Evolutionary conservation across 2,797 vertebrate species (phyloP), one percentile per base, ranked within the genome.

Genomic region (Octomys mimax): DNA sequence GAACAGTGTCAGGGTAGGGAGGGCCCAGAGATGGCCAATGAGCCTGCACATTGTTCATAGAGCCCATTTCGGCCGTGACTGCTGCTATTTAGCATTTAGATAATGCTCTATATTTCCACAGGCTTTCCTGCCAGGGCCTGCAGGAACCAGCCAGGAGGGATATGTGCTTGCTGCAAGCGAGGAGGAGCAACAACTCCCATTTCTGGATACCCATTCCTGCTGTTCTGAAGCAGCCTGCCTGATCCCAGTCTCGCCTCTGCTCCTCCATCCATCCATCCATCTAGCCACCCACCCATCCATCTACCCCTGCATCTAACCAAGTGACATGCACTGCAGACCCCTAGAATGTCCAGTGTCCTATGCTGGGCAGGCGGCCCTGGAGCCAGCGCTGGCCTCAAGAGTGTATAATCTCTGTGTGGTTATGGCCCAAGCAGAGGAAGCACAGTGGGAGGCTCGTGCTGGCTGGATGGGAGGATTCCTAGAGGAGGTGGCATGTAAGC

Each of bases 1-100:
- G 85, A 82, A 19, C 54, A 0, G 59, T 46, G 0, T 3, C 12
- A 0, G 64, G 16, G 46, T 3, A 0, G 61, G 21, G 75, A 49
- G 57, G 70, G 9, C 5, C 1, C 77, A 57, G 70, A 36, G 87
- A 13, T 0, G 66, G 89, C 79, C 95, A 33, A 6, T 31, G n/a
- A 93, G 92, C 89, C 78, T 1, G 12, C 70, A 12, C 39, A 6
- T 89, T 73, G 89, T 93, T 96, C 95, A 95, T 46, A 14, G 95
- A 18, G 87, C 84, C 82, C 77, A 12, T 89, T 59, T 28, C 1
- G 0, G 24, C 71, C 1, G 59, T 85, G 64, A 93, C 54, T n/a
- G 77, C 87, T 7, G 57, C 96, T 92, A 42, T 95, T 92, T 73
- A 96, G 77, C 95, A 96, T 93, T 86, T 95, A 92, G 94, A 96